phyloP scores from a whole-genome alignment of 53 echinoderm and acorn worm genomes.

The Astropecten irregularis region DNA sequence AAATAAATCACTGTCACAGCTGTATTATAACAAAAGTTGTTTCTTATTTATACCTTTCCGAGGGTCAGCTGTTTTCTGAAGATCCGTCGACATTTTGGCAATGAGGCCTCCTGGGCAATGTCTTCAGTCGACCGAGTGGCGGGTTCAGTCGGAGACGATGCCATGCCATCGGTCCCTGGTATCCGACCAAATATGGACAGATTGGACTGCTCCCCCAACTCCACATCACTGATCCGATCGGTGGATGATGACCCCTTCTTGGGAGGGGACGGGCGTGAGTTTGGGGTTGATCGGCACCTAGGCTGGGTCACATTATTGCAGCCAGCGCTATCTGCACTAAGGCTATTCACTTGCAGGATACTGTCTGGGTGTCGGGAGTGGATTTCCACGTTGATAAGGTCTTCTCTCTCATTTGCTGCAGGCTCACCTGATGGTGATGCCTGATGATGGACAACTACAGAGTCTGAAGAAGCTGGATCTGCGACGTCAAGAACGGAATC shows the following conservation, averaged over 20 bases:
- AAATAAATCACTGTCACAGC: no score
- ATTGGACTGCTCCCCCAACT: neutral
- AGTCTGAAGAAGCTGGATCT: no score
- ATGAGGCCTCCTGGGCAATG: neutral
- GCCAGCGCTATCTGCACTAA: neutral
- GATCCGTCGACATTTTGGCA: slow-evolving; percentile 50
- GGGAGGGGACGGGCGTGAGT: neutral
- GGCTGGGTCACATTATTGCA: neutral
- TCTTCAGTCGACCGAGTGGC: neutral
- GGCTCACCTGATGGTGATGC: no score
- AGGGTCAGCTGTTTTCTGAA: slow-evolving; percentile 94
- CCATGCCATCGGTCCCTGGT: slow-evolving; percentile 15
- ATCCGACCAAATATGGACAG: slow-evolving; percentile 28
- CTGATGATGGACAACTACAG: no score
- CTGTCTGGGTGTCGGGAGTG: no score
- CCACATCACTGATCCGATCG: neutral
- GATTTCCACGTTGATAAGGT: no score
- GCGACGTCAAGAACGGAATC: no score
- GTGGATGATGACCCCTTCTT: neutral
- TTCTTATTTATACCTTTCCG: slow-evolving; percentile 73
- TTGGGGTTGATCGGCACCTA: neutral
- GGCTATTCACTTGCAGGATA: no score
- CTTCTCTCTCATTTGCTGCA: no score
- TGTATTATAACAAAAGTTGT: no score
- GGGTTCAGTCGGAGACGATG: neutral